phyloP scores from a whole-genome alignment of 2,113 vertebrate species.

The Macquaria ambigua region DNA sequence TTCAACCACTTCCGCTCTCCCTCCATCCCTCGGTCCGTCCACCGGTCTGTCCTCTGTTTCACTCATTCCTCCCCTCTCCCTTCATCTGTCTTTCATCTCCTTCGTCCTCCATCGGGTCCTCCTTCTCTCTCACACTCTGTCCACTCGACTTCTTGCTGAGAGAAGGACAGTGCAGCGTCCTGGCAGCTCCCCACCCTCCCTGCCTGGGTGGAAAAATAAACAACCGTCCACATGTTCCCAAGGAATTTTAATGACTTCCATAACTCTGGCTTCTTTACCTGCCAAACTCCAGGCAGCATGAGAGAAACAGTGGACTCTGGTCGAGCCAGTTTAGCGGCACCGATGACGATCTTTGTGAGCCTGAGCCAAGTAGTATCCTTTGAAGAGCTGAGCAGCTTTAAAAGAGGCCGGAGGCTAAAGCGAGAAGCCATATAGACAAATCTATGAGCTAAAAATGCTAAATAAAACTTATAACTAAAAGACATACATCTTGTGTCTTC shows the following conservation, averaged over 20 bases:
- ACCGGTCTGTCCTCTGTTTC: conserved; percentile 22
- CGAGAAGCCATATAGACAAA: background rate
- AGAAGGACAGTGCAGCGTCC: conserved; percentile 69
- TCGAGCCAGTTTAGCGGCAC: conserved; percentile 40
- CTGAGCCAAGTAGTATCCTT: conserved; percentile 51
- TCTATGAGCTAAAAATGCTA: background rate
- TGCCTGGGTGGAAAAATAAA: conserved; percentile 82
- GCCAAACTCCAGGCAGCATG: conserved; percentile 76
- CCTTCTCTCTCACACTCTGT: conserved; percentile 37
- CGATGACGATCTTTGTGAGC: conserved; percentile 52
- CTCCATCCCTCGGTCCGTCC: conserved; percentile 8
- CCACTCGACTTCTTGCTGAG: conserved; percentile 34
- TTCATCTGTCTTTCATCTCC: conserved; percentile 57
- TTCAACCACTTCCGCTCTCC: conserved; percentile 30
- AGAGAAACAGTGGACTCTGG: conserved; percentile 45
- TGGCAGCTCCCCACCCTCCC: conserved; percentile 69
- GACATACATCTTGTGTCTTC: background rate
- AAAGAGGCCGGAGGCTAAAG: background rate
- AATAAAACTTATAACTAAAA: background rate
- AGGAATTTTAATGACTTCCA: conserved; percentile 91
- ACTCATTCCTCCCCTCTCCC: conserved; percentile 8
- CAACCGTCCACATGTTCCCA: conserved; percentile 81
- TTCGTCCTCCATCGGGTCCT: conserved; percentile 39
- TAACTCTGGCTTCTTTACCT: conserved; percentile 81
- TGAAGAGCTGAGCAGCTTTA: conserved; percentile 23